Base-by-base conservation (phyloP, 2,888 invertebrate species). In the Brachypalpus laphriformis region DNA sequence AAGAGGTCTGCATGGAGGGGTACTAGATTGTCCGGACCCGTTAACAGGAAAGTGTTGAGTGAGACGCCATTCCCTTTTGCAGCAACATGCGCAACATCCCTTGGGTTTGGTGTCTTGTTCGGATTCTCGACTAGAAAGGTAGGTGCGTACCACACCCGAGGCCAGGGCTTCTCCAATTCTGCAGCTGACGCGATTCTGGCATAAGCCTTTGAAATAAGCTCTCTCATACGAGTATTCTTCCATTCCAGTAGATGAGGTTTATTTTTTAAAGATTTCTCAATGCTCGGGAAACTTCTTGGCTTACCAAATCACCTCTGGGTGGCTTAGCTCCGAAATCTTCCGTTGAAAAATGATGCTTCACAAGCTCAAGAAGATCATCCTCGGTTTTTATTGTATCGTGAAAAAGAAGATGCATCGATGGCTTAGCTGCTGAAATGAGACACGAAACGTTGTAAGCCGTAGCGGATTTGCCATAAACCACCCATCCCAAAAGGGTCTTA, bases 271-370 rank as follows among this genome's bases (percentile, higher is more conserved):
- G 37, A 37, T 37, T n/a, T 37, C 4, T 37, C 37, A 66, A 34
- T n/a, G 45, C 61, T 22, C 42, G 31, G 42, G 22, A 8, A 18
- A 34, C 56, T 40, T 59, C 61, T 18, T 9, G 51, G 31, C 45
- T 71, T 20, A 72, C n/a, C n/a, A 49, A n/a, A 47, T 47, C 28
- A 57, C 63, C 65, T n/a, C 16, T 70, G 40, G 54, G 61, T 2
- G 51, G 28, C 16, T 28, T 78, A 5, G 65, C 63, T 3, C 63
- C 54, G 47, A 71, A 65, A n/a, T 54, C 71, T 9, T 66, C 57
- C 0, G 47, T 57, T 16, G 20, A 28, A 18, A 45, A n/a, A n/a
- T n/a, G n/a, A n/a, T n/a, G n/a, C n/a, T n/a, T n/a, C n/a, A n/a
- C n/a, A n/a, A n/a, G n/a, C n/a, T n/a, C n/a, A n/a, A n/a, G n/a